Evolutionary conservation across 1,140 invertebrate genomes (phyloP), one percentile per base, ranked within the genome.

Genomic region (Ostrea edulis): DNA sequence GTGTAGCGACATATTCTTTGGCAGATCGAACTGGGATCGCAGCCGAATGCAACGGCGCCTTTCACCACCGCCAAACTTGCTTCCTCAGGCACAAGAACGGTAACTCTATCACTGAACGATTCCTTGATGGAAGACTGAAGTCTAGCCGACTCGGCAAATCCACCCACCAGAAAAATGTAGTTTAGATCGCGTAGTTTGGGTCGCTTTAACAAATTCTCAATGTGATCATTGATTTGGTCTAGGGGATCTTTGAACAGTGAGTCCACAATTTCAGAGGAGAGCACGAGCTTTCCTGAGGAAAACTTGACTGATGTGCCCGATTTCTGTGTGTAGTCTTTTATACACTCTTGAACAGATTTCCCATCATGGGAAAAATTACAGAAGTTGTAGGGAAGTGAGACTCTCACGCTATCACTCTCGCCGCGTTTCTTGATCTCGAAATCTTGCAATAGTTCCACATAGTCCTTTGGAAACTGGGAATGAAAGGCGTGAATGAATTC

Each of bases 81-180:
- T 89, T 95, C 94, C 88, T 95, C 94, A 20, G 96, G 96, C 77
- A 96, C 96, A 11, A 96, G 94, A 14, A 96, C 95, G 88, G 95
- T 95, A 7, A 96, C 90, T 55, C 92, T 89, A 12, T 92, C 90
- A n/a, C 86, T 91, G 91, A 96, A 96, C 35, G 94, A 93, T 35
- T 94, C 92, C 71, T 95, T 93, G 8, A 96, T 94, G 87, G 95
- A 95, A 55, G 94, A 93, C 93, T 96, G 96, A 11, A 96, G 93
- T 29, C 96, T 94, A 65, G 94, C 93, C 0, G 96, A 96, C 91
- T 96, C 96, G 5, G 96, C 95, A 91, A 96, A 96, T 14, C 96
- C 96, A 58, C 96, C 96, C 55, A 96, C 96, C 20, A 96, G 93
- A 92, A 96, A 96, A 83, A 96, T 94, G 89, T 96, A 95, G 51